Conservation (phyloP, 2,888 invertebrate genomes). For the Platerodrilus igneus region DNA sequence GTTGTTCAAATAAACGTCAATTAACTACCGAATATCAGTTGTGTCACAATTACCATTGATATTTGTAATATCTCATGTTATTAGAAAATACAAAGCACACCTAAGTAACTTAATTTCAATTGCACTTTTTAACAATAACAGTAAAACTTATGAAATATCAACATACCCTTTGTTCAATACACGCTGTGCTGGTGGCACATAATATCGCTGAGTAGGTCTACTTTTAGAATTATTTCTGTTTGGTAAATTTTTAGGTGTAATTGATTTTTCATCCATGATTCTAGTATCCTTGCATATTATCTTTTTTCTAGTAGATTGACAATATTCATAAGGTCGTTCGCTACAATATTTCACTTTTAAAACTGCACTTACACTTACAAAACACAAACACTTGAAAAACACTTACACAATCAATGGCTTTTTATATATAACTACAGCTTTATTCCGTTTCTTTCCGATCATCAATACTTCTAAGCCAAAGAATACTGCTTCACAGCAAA, state of each 20-base stretch:
- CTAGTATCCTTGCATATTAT: constrained; percentile 4
- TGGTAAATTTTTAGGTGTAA: constrained; percentile 2
- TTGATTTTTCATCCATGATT: constrained; percentile 12
- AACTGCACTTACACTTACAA: constrained; percentile 1
- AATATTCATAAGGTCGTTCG: constrained; percentile 11
- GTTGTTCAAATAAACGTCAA: too few species aligned
- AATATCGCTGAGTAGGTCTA: constrained; percentile 43
- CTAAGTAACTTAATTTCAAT: too few species aligned
- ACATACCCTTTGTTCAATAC: too few species aligned
- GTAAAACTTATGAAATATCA: too few species aligned
- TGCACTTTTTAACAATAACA: too few species aligned
- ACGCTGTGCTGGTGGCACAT: constrained; percentile 45
- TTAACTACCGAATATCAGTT: too few species aligned
- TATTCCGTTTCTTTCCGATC: constrained; percentile 15
- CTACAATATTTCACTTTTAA: constrained; percentile 4
- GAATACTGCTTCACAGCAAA: constrained; percentile 39
- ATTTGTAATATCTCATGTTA: too few species aligned
- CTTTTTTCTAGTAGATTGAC: background rate
- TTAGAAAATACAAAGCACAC: too few species aligned
- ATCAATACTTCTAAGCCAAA: constrained; percentile 25
- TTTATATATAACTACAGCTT: constrained; percentile 16
- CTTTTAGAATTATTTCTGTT: constrained; percentile 14
- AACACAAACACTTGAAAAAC: constrained; percentile 2
- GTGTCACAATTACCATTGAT: too few species aligned
- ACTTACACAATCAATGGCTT: constrained; percentile 17